Evolutionary conservation across 2,797 vertebrate species (phyloP), one percentile per base, ranked within the genome.

Genomic region (Corythornis leucogaster): DNA sequence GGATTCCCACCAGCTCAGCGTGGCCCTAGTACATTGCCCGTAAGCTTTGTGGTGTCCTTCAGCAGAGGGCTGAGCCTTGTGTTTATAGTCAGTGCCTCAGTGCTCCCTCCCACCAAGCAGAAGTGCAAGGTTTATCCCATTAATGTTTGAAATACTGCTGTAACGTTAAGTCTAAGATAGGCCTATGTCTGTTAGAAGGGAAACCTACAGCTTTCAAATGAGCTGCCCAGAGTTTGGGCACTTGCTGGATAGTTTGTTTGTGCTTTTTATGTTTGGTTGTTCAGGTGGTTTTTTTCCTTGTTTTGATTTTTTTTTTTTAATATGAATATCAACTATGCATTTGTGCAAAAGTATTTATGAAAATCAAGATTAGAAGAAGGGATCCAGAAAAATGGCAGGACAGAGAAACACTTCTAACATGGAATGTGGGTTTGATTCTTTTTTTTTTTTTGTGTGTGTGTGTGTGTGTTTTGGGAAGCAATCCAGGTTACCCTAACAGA

Each of bases 401-500:
- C 46, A 76, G 63, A 73, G n/a, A 54, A 87, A 62, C 25, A 8
- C 57, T 89, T 77, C 53, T 42, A 26, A 84, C 88, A 46, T 20
- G 50, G 80, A 86, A 85, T 33, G 68, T 58, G 61, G 24, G 40
- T 70, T 90, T 91, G 71, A 48, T 67, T 84, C 75, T 87, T 80
- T 76, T 76, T 84, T 76, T 76, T 84, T 81, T 83, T 73, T 70
- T 38, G 12, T 38, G 38, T 38, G 5, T 38, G 38, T 38, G 13
- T 15, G 38, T 40, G 38, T 40, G 38, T 40, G 15, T 75, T 91
- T 90, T 64, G 57, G 79, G 58, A 92, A 69, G 35, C 1, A 6
- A 75, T 90, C 28, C 46, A 67, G 74, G 80, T 87, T 93, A 57
- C 75, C 55, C 69, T 94, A 93, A 93, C 81, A 94, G 88, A 93